phyloP scores from a whole-genome alignment of 2,888 invertebrate genomes.

The Platyscelio sp. region DNA sequence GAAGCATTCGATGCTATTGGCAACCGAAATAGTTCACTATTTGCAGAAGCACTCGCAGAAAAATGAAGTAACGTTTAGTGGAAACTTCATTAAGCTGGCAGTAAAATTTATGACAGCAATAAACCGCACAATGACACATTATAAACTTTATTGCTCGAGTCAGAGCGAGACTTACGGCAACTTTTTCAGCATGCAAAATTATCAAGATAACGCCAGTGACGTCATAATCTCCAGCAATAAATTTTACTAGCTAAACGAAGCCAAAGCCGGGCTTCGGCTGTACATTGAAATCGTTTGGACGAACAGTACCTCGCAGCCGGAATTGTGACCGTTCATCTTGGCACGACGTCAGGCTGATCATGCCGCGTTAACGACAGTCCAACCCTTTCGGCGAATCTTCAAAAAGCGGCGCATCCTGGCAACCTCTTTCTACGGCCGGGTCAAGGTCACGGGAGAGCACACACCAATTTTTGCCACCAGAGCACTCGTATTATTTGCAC shows the following conservation, averaged over 20 bases:
- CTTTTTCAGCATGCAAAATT: background rate
- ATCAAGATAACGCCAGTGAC: background rate
- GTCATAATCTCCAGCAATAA: background rate
- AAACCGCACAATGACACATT: slow-evolving; percentile 18
- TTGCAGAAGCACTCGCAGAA: too few species aligned
- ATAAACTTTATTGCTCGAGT: slow-evolving; percentile 27
- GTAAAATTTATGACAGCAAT: slow-evolving; percentile 13
- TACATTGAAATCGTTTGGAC: too few species aligned
- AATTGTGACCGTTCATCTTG: slow-evolving; percentile 84
- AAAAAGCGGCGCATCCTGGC: slow-evolving; percentile 71
- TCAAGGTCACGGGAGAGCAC: slow-evolving; percentile 72
- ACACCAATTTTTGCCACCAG: too few species aligned
- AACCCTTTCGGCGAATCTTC: slow-evolving; percentile 76
- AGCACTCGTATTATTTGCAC: too few species aligned
- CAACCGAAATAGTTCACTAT: too few species aligned
- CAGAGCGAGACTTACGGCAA: background rate
- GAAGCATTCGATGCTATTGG: too few species aligned
- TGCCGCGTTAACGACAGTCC: slow-evolving; percentile 78
- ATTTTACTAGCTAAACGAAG: slow-evolving; percentile 1
- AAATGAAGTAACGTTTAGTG: background rate
- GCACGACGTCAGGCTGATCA: slow-evolving; percentile 82
- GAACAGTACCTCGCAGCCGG: slow-evolving; percentile 81
- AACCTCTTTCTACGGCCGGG: slow-evolving; percentile 64
- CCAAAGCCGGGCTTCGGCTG: too few species aligned
- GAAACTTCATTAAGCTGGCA: slow-evolving; percentile 27